Conservation (phyloP, 2,797 vertebrate species). For the Pteropus rufus region DNA sequence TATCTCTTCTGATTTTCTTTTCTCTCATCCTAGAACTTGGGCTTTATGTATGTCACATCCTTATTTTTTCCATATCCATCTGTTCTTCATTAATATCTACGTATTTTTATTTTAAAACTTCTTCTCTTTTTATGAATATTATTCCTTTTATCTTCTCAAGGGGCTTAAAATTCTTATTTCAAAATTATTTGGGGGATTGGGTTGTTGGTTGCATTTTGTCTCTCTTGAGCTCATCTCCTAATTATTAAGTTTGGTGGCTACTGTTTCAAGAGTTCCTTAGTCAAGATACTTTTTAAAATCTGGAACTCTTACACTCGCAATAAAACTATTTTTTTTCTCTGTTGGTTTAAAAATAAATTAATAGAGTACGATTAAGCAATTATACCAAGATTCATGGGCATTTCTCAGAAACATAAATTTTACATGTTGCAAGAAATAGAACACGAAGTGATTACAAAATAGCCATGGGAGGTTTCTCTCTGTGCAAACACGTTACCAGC, state of each 20-base stretch:
- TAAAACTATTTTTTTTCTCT: not conserved
- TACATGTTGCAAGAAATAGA: not conserved
- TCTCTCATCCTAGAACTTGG: not conserved
- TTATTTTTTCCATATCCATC: not conserved
- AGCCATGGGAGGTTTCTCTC: not conserved
- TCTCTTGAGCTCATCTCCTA: not conserved
- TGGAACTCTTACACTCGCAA: not conserved
- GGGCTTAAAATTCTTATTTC: not conserved
- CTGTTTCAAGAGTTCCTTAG: not conserved
- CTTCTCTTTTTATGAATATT: not conserved
- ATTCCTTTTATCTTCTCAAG: not conserved
- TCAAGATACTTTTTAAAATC: constrained; percentile 4
- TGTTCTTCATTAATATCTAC: not conserved
- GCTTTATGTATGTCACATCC: not conserved
- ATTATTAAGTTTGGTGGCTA: not conserved
- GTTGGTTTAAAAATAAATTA: not conserved
- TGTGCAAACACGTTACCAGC: not conserved
- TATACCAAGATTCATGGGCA: not conserved
- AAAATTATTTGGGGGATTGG: not conserved
- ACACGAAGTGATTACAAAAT: not conserved
- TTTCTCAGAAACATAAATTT: constrained; percentile 16
- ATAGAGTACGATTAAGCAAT: not conserved
- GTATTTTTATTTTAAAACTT: not conserved
- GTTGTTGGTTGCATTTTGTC: not conserved
- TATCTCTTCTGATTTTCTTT: not conserved